A percentile compares a stretch with the other conserved stretches of the same genome.
These are phyloP conservation scores for Pseudopipra pipra DNA, from an alignment of 2,113 vertebrate genomes.

Conservation along the genomic window DNA sequence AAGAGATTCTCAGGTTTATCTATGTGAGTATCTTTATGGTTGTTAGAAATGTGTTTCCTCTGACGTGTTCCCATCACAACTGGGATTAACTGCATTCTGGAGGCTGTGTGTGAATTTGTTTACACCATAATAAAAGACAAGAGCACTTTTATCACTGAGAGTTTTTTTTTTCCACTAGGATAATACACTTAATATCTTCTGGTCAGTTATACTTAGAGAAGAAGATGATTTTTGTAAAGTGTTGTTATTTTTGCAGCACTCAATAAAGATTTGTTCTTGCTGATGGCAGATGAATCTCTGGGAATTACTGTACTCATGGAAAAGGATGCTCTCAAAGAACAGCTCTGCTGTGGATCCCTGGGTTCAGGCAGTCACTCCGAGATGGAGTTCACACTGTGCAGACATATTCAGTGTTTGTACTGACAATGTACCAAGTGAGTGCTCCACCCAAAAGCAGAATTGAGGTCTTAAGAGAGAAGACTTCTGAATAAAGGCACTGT, in stretches of 20 bases:
- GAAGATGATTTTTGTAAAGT: neutral
- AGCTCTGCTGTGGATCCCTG: neutral
- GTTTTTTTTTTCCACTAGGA: neutral
- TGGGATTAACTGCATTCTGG: neutral
- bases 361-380: neutral
- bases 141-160: neutral
- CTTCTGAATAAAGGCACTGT: neutral
- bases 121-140: neutral
- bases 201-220: neutral
- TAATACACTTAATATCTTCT: neutral
- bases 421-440: neutral
- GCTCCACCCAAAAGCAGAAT: slow-evolving; percentile 4
- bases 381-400: neutral
- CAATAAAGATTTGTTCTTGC: neutral
- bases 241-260: neutral
- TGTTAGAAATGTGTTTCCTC: slow-evolving; percentile 2
- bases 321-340: neutral
- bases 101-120: neutral
- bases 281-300: neutral
- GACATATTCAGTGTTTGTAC: neutral
- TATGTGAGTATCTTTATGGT: neutral
- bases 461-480: neutral
- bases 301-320: neutral
- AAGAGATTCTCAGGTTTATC: neutral
- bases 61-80: neutral